Evolutionary conservation across 2,797 vertebrate genomes (phyloP), one percentile per base, ranked within the genome.

Genomic region (Lates japonicus): DNA sequence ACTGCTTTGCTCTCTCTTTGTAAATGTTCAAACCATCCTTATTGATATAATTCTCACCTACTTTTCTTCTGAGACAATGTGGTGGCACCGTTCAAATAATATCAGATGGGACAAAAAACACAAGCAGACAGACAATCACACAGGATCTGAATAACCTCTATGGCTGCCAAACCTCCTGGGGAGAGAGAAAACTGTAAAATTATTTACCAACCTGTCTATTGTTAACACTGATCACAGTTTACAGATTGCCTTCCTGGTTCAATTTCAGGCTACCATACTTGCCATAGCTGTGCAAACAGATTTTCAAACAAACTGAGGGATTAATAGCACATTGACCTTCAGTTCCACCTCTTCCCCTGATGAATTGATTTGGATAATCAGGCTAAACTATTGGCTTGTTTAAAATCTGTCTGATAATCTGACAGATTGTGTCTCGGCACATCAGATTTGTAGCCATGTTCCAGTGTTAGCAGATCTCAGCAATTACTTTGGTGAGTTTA

Each of bases 371-470:
- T 46, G 5, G 4, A 49, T 35, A 59, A 31, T 25, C 54, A 11
- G 13, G 9, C 44, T 49, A 39, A 80, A 63, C 19, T 77, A 22
- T 33, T 37, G 70, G 44, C 42, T 74, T 46, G 33, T 59, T 70
- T 22, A 51, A 49, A 25, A 22, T 4, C n/a, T 51, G 17, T 9
- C 46, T 49, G 19, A 49, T 49, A 25, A 52, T 12, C 7, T 9
- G 20, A 52, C n/a, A 3, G 10, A 10, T 22, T 52, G 51, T 25
- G 13, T 25, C 51, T 52, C 25, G 51, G 22, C 51, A 25, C 35
- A 61, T 42, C 39, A 7, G 7, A 65, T 11, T 25, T 52, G 51
- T 1, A 25, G 51, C 22, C 6, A 12, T 52, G 22, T 14, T 52
- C 22, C 49, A 12, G n/a, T 52, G 51, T 52, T 12, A 52, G 51